phyloP scores from a whole-genome alignment of 2,888 invertebrate genomes.

The Acronicta alni region DNA sequence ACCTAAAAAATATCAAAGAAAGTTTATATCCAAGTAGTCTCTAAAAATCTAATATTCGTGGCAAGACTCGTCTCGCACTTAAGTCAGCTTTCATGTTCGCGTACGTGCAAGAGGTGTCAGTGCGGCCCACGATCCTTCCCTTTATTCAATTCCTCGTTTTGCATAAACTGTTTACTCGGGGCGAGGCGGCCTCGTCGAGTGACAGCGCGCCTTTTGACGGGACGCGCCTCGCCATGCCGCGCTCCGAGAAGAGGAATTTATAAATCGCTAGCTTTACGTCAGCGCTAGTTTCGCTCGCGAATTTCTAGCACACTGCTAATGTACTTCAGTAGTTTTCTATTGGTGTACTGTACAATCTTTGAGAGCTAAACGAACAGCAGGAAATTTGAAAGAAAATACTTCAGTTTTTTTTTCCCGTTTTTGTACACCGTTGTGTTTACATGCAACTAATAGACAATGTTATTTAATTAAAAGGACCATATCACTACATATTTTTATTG shows the following conservation, averaged over 20 bases:
- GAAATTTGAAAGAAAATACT: neutral
- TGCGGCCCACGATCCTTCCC: conserved; percentile 68
- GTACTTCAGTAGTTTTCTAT: conserved; percentile 1
- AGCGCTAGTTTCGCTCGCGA: conserved; percentile 3
- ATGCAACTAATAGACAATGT: too few relatives aligned
- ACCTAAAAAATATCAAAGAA: neutral
- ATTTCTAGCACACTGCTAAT: conserved; percentile 7
- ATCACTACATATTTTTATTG: too few relatives aligned
- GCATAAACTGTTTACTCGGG: conserved; percentile 83
- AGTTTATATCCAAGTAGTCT: neutral
- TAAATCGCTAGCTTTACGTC: conserved; percentile 31
- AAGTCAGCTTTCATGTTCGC: conserved; percentile 29
- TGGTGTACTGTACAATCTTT: neutral
- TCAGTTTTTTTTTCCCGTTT: too few relatives aligned
- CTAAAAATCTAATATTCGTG: conserved; percentile 13
- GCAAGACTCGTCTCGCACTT: conserved; percentile 19
- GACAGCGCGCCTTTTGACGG: conserved; percentile 59
- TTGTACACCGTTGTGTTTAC: too few relatives aligned
- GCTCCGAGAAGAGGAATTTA: conserved; percentile 29
- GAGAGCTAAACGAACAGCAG: too few relatives aligned
- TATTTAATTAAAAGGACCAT: too few relatives aligned
- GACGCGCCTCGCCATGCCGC: conserved; percentile 14
- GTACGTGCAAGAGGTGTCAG: conserved; percentile 58
- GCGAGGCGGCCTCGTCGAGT: conserved; percentile 37
- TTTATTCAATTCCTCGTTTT: conserved; percentile 84